Percentiles rank a stretch among this genome's conserved stretches.
phyloP scores from a whole-genome alignment of 2,113 vertebrate species.

The Oryzias woworae region DNA sequence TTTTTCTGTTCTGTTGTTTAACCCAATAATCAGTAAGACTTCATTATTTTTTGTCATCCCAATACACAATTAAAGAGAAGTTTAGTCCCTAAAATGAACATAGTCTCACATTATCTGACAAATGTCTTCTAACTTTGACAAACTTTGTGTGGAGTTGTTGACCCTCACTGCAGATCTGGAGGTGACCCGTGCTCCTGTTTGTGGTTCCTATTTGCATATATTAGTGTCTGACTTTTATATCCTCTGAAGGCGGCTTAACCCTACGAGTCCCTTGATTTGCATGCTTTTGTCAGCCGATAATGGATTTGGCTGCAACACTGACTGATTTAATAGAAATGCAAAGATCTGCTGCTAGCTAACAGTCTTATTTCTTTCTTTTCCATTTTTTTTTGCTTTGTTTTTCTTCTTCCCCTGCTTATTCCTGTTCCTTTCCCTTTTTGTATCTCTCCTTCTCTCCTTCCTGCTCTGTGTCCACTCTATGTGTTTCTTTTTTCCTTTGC shows the following conservation, averaged over 20 bases:
- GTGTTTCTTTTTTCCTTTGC: constrained; percentile 63
- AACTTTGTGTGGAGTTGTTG: constrained; percentile 28
- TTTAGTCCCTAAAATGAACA: not conserved
- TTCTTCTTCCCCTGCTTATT: constrained; percentile 55
- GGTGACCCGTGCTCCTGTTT: constrained; percentile 66
- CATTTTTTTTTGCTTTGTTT: constrained; percentile 46
- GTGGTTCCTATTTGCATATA: constrained; percentile 75
- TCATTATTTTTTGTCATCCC: constrained; percentile 31
- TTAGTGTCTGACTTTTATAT: constrained; percentile 63
- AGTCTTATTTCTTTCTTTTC: constrained; percentile 83
- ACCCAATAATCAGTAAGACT: constrained; percentile 35
- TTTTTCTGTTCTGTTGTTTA: constrained; percentile 47
- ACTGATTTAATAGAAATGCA: constrained; percentile 78
- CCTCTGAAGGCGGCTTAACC: constrained; percentile 73
- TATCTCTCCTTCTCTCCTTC: constrained; percentile 51
- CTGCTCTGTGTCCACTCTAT: constrained; percentile 77
- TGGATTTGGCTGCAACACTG: constrained; percentile 74
- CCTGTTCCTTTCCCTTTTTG: constrained; percentile 56
- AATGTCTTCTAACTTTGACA: constrained; percentile 9
- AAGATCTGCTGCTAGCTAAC: constrained; percentile 86
- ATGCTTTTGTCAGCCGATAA: constrained; percentile 78
- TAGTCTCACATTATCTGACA: constrained; percentile 1
- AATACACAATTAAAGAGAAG: not conserved
- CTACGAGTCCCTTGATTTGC: constrained; percentile 74
- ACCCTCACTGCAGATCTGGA: constrained; percentile 55